A percentile compares a stretch with the other conserved stretches of the same genome.
These are phyloP conservation scores for Siderastrea radians DNA, from an alignment of 92 coral and sea anemone genomes.

Conservation along the genomic window DNA sequence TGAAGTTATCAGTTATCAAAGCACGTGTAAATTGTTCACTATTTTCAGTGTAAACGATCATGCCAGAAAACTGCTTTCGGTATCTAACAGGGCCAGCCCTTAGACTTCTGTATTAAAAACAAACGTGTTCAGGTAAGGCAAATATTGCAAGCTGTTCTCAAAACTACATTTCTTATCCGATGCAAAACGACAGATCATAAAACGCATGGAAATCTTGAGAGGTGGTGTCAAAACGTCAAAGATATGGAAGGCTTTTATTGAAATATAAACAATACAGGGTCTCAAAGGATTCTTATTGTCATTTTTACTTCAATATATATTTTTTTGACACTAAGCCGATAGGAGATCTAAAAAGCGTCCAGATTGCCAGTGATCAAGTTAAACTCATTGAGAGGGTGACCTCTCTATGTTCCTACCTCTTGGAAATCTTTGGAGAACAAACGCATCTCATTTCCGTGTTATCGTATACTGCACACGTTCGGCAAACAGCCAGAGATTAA, in stretches of 20 bases:
- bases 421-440: not conserved
- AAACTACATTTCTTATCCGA: not conserved
- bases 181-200: not conserved
- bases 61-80: not conserved
- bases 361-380: not conserved
- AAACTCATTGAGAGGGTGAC: not conserved
- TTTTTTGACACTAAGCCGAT: slow-evolving; percentile 6
- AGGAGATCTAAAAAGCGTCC: not conserved
- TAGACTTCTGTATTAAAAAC: not conserved
- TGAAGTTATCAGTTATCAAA: too few species aligned
- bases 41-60: not conserved
- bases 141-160: not conserved
- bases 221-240: slow-evolving; percentile 1
- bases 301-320: slow-evolving; percentile 19
- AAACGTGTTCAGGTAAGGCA: not conserved
- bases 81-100: not conserved
- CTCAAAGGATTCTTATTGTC: not conserved
- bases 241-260: slow-evolving; percentile 25
- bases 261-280: slow-evolving; percentile 18
- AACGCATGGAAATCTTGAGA: not conserved
- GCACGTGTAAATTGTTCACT: too few species aligned
- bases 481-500: slow-evolving; percentile 53
- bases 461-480: slow-evolving; percentile 16
- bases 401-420: not conserved
- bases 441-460: not conserved